Evolutionary conservation across 2,888 invertebrate species (phyloP), one percentile per base, ranked within the genome.

Genomic region (Odontothrips loti): DNA sequence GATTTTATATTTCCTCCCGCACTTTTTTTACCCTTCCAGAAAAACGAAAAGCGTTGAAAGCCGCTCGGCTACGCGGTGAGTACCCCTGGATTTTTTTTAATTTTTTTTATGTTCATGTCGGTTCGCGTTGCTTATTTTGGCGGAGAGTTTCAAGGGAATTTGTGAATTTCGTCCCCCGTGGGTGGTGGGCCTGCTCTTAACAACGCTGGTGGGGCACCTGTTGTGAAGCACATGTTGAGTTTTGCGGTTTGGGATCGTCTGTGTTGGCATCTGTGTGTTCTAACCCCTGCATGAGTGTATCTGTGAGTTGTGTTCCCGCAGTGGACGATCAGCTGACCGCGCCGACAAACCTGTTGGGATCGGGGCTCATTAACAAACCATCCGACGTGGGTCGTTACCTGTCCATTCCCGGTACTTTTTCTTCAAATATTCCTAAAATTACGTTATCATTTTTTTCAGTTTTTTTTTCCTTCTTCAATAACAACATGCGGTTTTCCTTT

Each of bases 341-440:
- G 27, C 23, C 68, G 27, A n/a, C 68, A 27, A 75, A 75, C 68
- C 68, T 75, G 27, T 75, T 75, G 68, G 68, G 68, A 3, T 75
- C 68, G 12, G 68, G 68, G 23, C 68, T 75, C 27, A 75, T 75
- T 27, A 80, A 81, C 82, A 85, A 84, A 83, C 83, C 83, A 88
- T 88, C 83, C 86, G 89, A 89, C 86, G 89, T 83, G 82, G 86
- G 86, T 82, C 85, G 85, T 83, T 86, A 86, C 85, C 85, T 86
- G 83, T 85, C 85, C 83, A 83, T 86, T 81, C 86, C 86, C 80
- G 84, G 83, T 81, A 81, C 83, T 81, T 83, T 83, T 84, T 83
- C 58, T 15, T 15, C 34, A 43, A 43, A 43, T n/a, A 43, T 43
- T 43, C 34, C 34, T 43, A 43, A 43, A 43, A 43, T 6, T 43